phyloP scores from a whole-genome alignment of 2,797 vertebrate species.

The Acomys russatus region DNA sequence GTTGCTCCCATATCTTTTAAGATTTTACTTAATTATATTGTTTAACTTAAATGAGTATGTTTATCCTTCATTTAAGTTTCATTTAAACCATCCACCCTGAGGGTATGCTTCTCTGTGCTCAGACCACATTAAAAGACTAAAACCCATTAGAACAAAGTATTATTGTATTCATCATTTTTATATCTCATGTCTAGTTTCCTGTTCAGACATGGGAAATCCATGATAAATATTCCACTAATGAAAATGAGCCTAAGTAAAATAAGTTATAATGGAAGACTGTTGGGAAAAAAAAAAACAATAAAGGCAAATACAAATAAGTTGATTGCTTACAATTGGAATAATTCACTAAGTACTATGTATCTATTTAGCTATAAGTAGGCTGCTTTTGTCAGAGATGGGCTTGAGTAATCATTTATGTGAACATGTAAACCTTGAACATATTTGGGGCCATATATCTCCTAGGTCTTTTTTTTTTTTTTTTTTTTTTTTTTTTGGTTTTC shows the following conservation, averaged over 20 bases:
- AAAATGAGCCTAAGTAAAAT: slow-evolving; percentile 62
- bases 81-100: neutral
- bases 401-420: neutral
- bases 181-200: slow-evolving; percentile 27
- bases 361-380: neutral
- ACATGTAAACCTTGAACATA: neutral
- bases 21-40: slow-evolving; percentile 10
- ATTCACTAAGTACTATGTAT: neutral
- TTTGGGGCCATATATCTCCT: neutral
- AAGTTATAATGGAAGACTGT: slow-evolving; percentile 39
- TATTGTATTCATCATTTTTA: slow-evolving; percentile 56
- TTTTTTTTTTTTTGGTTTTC: too few species aligned
- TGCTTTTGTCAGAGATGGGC: neutral
- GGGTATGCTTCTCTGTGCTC: neutral
- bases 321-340: slow-evolving; percentile 16
- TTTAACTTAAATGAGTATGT: neutral
- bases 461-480: neutral
- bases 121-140: neutral
- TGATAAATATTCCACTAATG: slow-evolving; percentile 59
- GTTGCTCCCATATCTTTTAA: slow-evolving; percentile 31
- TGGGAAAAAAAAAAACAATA: slow-evolving; percentile 45
- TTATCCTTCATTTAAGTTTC: slow-evolving; percentile 30
- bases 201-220: slow-evolving; percentile 35
- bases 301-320: slow-evolving; percentile 34
- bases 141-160: slow-evolving; percentile 3